Base-by-base conservation (phyloP, 2,797 vertebrate species). In the Scleropages formosus region DNA sequence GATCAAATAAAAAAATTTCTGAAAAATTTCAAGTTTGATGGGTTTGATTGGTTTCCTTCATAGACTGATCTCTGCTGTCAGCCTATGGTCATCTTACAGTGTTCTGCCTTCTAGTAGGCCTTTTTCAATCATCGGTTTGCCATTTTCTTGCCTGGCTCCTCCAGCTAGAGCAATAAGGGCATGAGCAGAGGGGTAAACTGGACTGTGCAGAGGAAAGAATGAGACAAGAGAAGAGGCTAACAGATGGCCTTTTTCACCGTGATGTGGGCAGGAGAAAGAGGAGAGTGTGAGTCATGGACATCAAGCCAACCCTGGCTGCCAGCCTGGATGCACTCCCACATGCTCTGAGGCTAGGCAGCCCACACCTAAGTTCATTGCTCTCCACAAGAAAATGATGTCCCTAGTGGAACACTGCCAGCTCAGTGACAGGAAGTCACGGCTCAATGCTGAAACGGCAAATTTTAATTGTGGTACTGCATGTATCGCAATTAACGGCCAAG, bases 201-300 rank as follows among this genome's bases (percentile, higher is more conserved):
- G 67, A 49, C 51, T 27, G 18, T 9, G 53, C 18, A 18, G 2
- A 18, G 11, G 13, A 49, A 8, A 15, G 67, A 69, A 44, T 49
- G 44, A 53, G 49, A 69, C 67, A 46, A 49, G 11, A 16, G 27
- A 60, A 65, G 63, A 53, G 20, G 26, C 51, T 27, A 58, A 31
- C 74, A 75, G 74, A 75, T 75, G 74, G 74, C 15, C 53, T 66
- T 63, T 51, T 24, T 18, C 51, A 31, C 61, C 39, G 31, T 20
- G 47, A 53, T 31, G 15, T 59, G 10, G 26, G 24, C 74, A 24
- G 22, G 51, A 61, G 51, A 15, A 16, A 26, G 1, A 20, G 65
- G 18, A 53, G 4, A 13, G 44, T 44, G 39, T 75, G 74, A 75
- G 56, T 75, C 65, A 75, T 27, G 15, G 56, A 61, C 65, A 24